phyloP scores from a whole-genome alignment of 2,888 invertebrate genomes.

The Gryllus longicercus region DNA sequence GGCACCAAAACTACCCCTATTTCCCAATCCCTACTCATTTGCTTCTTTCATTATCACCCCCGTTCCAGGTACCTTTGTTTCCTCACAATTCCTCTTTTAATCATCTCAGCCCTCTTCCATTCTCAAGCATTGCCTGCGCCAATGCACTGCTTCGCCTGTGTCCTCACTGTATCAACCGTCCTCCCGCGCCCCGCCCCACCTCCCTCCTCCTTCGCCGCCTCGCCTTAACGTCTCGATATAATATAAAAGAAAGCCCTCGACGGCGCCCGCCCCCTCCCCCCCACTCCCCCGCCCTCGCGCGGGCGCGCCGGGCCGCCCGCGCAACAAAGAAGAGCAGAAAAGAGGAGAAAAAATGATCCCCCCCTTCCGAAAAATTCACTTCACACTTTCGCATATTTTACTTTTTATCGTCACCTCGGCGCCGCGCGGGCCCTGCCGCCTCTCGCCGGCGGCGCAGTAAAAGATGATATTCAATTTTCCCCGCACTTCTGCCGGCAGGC shows the following conservation, averaged over 20 bases:
- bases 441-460: not conserved
- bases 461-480: constrained; percentile 17
- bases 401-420: not conserved
- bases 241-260: too few relatives aligned
- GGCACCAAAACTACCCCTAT: too few relatives aligned
- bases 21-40: too few relatives aligned
- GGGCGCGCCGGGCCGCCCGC: not conserved
- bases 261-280: not conserved
- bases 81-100: too few relatives aligned
- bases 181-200: too few relatives aligned
- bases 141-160: too few relatives aligned
- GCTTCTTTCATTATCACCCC: too few relatives aligned
- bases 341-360: not conserved
- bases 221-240: not conserved
- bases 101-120: too few relatives aligned
- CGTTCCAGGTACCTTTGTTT: too few relatives aligned
- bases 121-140: too few relatives aligned
- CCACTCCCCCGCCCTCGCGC: not conserved
- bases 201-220: not conserved
- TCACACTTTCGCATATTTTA: constrained; percentile 17
- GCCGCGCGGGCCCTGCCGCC: not conserved
- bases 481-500: not conserved
- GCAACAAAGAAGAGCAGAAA: not conserved
- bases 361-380: not conserved
- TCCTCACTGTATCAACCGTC: too few relatives aligned